A percentile compares a stretch with the other conserved stretches of the same genome.
Conservation (phyloP, 2,113 vertebrate species). For the Semnornis frantzii region DNA sequence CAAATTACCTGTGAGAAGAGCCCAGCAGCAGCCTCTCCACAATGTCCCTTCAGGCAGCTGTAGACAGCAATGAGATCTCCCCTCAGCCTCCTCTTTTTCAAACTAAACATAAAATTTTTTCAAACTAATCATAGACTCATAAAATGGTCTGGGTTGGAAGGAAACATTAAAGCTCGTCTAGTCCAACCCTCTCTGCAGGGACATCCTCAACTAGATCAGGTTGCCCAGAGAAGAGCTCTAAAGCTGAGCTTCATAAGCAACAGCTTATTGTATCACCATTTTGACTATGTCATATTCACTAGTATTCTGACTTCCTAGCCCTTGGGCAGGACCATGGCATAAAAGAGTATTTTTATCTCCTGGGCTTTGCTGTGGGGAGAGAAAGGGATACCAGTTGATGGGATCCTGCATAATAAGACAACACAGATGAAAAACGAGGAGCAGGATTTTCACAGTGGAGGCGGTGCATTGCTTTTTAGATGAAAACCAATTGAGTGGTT, state of each 20-base stretch:
- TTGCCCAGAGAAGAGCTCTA: neutral
- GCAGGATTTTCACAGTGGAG: neutral
- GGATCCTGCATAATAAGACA: neutral
- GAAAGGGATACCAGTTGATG: neutral
- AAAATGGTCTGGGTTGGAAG: too few relatives aligned
- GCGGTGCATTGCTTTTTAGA: neutral
- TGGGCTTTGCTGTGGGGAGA: neutral
- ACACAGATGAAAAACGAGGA: constrained; percentile 22
- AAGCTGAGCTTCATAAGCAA: neutral
- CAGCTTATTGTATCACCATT: neutral
- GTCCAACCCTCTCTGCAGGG: too few relatives aligned
- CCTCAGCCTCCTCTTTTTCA: too few relatives aligned
- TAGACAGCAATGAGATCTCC: too few relatives aligned
- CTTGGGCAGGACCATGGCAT: neutral
- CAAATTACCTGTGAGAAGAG: too few relatives aligned
- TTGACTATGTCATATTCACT: neutral
- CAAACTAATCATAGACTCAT: too few relatives aligned
- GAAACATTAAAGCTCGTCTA: too few relatives aligned
- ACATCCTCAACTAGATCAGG: too few relatives aligned
- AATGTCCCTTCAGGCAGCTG: too few relatives aligned
- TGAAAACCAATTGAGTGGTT: constrained; percentile 18
- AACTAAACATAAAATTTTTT: too few relatives aligned
- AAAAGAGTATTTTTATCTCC: neutral
- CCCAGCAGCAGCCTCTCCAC: too few relatives aligned
- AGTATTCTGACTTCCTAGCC: neutral